Evolutionary conservation across 2,113 vertebrate genomes (phyloP).

Genomic region (Struthidea cinerea): DNA sequence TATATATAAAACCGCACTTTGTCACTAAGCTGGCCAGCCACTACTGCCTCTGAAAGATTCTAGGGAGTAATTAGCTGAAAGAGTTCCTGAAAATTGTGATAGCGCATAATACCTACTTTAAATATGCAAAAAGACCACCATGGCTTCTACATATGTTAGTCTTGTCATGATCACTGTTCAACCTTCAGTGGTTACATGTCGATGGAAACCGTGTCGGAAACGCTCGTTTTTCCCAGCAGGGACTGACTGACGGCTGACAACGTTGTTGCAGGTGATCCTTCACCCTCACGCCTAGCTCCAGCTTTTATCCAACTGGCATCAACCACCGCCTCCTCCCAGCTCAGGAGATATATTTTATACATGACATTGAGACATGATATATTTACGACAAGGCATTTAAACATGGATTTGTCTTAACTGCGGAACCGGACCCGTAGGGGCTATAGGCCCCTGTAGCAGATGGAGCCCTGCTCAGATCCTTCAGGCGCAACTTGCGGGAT

Average conservation of each 20-base stretch:
- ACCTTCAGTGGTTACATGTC: too few species aligned
- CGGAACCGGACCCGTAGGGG: neutral
- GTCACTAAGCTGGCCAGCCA: neutral
- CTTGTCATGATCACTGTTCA: neutral
- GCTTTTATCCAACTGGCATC: accelerated
- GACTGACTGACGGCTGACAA: accelerated
- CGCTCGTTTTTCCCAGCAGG: accelerated
- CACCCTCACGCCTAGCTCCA: neutral
- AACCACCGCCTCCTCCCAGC: too few species aligned
- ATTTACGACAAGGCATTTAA: neutral
- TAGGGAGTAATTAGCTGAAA: neutral
- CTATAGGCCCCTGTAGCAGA: neutral
- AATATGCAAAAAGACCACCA: neutral
- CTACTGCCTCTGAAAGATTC: neutral
- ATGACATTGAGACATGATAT: accelerated
- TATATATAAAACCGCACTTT: neutral
- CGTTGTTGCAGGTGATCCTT: accelerated
- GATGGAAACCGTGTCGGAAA: neutral
- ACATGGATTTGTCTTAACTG: neutral
- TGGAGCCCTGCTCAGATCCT: too few species aligned
- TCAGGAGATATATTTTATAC: neutral
- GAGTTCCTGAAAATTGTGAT: neutral
- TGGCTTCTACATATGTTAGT: accelerated
- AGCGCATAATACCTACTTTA: too few species aligned
- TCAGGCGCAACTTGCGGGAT: neutral